Conservation (phyloP, 1,140 invertebrate genomes). For the Drosophila bocqueti region DNA sequence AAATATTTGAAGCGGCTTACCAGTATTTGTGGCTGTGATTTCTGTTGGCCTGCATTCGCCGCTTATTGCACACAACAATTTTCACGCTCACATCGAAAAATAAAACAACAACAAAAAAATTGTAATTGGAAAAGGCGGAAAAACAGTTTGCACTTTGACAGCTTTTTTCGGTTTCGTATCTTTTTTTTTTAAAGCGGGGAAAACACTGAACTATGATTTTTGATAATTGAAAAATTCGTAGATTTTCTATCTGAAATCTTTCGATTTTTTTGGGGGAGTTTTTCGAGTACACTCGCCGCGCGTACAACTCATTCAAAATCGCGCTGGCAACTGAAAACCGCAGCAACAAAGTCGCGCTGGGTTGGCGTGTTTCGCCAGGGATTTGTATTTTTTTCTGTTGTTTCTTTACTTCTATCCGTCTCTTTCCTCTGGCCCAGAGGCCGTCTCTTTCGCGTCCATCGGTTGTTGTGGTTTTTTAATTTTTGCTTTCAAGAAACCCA, state of each 20-base stretch:
- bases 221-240: neutral
- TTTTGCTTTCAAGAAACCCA: constrained; percentile 77
- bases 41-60: constrained; percentile 70
- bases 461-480: constrained; percentile 60
- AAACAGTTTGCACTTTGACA: constrained; percentile 30
- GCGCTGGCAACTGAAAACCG: constrained; percentile 79
- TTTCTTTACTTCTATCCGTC: constrained; percentile 18
- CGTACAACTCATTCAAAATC: constrained; percentile 82
- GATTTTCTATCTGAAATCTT: constrained; percentile 9
- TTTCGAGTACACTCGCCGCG: constrained; percentile 56
- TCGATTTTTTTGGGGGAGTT: constrained; percentile 5
- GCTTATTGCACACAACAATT: constrained; percentile 69
- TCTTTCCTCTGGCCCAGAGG: constrained; percentile 31
- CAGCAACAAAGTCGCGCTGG: constrained; percentile 81
- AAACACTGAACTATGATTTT: neutral
- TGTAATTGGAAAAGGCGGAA: constrained; percentile 14
- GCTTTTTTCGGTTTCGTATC: constrained; percentile 7
- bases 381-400: constrained; percentile 36
- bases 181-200: neutral
- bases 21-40: constrained; percentile 27
- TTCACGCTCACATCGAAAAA: constrained; percentile 49
- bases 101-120: constrained; percentile 34
- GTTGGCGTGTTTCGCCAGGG: constrained; percentile 80
- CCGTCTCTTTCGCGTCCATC: constrained; percentile 11
- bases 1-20: constrained; percentile 70